Conservation (phyloP, 1,140 invertebrate genomes). For the Cydia strobilella region DNA sequence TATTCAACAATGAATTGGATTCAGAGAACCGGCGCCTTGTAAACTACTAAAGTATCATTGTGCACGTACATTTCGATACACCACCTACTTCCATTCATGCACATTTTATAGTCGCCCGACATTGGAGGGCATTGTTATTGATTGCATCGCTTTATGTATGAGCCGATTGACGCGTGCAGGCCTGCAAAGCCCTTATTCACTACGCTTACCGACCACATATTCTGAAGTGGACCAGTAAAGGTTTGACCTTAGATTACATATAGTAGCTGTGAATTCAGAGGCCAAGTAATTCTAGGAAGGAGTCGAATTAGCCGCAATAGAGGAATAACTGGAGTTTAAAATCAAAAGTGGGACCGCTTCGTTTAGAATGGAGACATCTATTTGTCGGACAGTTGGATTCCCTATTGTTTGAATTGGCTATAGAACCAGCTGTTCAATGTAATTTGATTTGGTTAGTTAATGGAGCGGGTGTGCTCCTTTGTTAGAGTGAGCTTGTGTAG, state of each 20-base stretch:
- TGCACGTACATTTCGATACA: conserved; percentile 18
- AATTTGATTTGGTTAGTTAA: conserved; percentile 70
- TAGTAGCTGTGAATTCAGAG: not conserved
- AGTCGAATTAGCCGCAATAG: not conserved
- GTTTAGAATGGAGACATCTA: conserved; percentile 44
- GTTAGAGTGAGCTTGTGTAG: conserved; percentile 7
- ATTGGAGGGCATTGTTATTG: conserved; percentile 26
- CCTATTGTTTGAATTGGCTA: conserved; percentile 49
- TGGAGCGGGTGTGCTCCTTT: conserved; percentile 57
- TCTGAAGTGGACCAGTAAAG: not conserved
- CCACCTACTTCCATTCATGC: conserved; percentile 24
- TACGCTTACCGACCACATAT: not conserved
- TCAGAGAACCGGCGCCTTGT: conserved; percentile 34
- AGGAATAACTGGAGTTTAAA: not conserved
- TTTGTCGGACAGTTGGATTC: conserved; percentile 46
- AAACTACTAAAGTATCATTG: conserved; percentile 22
- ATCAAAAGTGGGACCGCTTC: conserved; percentile 20
- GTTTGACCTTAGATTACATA: not conserved
- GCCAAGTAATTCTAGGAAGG: not conserved
- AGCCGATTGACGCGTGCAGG: conserved; percentile 24
- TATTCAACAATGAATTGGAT: conserved; percentile 36
- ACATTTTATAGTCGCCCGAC: conserved; percentile 18
- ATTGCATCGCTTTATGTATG: conserved; percentile 19
- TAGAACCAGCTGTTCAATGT: conserved; percentile 66
- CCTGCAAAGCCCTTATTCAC: conserved; percentile 5